Percentiles rank a stretch among this genome's conserved stretches.
Conservation (phyloP, 2,113 vertebrate genomes). For the Pseudorhombus dupliciocellatus region DNA sequence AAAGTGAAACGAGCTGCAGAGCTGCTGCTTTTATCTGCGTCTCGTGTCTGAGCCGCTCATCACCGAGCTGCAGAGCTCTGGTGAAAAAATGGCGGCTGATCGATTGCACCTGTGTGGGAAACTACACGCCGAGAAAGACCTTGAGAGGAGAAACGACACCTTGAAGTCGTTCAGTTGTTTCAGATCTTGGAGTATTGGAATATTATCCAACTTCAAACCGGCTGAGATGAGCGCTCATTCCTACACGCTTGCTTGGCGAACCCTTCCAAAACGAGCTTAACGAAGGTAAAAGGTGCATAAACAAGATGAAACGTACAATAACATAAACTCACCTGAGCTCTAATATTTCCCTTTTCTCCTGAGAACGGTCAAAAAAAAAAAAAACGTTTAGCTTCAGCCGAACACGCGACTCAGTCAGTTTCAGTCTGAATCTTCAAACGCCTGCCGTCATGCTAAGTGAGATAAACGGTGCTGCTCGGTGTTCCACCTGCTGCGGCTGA, state of each 20-base stretch:
- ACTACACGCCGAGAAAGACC: neutral
- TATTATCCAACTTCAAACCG: neutral
- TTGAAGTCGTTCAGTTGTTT: neutral
- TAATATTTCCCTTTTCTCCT: too few relatives aligned
- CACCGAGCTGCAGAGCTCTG: neutral
- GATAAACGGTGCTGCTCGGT: conserved; percentile 39
- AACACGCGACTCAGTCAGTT: conserved; percentile 26
- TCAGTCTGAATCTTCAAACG: conserved; percentile 30
- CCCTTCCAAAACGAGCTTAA: too few relatives aligned
- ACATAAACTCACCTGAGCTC: too few relatives aligned
- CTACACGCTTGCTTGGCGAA: too few relatives aligned
- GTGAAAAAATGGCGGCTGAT: neutral
- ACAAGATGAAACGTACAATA: too few relatives aligned
- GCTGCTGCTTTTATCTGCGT: conserved; percentile 31
- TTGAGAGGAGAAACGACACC: neutral
- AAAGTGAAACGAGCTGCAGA: conserved; percentile 37
- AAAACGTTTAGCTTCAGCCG: too few relatives aligned
- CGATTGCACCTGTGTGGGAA: conserved; percentile 5
- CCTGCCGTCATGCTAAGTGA: conserved; percentile 54
- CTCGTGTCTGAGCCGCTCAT: too few relatives aligned
- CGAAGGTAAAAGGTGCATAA: too few relatives aligned
- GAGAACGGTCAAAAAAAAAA: too few relatives aligned
- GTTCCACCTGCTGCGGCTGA: conserved; percentile 60
- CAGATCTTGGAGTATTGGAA: too few relatives aligned
- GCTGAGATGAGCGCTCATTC: too few relatives aligned